Base-by-base conservation (phyloP, 2,888 invertebrate genomes). In the Archips xylosteana region DNA sequence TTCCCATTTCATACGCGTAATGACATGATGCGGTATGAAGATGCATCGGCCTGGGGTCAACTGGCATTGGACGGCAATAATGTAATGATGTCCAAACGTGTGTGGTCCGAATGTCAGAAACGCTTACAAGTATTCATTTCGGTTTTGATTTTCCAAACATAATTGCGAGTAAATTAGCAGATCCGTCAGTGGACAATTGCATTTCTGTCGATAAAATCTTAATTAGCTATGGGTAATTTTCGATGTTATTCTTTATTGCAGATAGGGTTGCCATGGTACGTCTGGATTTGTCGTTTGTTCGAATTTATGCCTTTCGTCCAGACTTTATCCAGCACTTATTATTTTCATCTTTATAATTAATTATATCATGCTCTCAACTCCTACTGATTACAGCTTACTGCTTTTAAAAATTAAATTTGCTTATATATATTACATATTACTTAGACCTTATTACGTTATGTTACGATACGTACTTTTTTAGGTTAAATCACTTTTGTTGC, bases 71-170 rank as follows among this genome's bases (percentile, higher is more conserved):
- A 34, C 81, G 71, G 61, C 76, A 79, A 32, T 45, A 62, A 45
- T 62, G 78, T 89, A 89, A 90, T 89, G 86, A 88, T 83, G 80
- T 81, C 79, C 80, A 85, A 80, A 88, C 86, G 90, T 90, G 90
- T 91, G 91, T 90, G 91, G 91, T 89, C 90, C 78, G 74, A 63
- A 74, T 23, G 64, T 68, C 74, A 69, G 61, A 71, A 62, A 71
- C 62, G 63, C 78, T 85, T 84, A 82, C 80, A 78, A 83, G 82
- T 82, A 84, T 77, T 75, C 83, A 83, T 82, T 83, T 82, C 81
- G 78, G 82, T 82, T 83, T 81, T 77, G 77, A 85, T 86, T 84
- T 86, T 81, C 79, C 79, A 80, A 80, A 84, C 75, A 78, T 83
- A 84, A 85, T 83, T 84, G 85, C 77, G 78, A 47, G 15, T 61